Base-by-base conservation (phyloP, 2,888 invertebrate species). In the Allophyes oxyacanthae region DNA sequence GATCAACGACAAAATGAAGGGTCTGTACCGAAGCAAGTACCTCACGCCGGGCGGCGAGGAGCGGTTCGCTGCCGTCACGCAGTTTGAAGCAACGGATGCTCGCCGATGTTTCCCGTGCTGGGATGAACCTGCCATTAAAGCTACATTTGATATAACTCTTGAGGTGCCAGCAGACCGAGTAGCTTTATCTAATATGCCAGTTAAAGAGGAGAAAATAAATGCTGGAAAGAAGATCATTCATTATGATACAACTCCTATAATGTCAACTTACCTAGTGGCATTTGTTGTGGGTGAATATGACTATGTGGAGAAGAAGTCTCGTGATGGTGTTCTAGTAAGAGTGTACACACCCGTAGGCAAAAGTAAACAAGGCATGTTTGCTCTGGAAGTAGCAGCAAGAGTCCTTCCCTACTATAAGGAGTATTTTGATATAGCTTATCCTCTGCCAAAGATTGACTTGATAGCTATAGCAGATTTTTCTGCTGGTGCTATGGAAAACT, bases 401-500 rank as follows among this genome's bases (percentile, higher is more conserved):
- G 98, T 98, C 13, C 91, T 99, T 53, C 98, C 99, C 0, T 99
- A 97, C 84, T 99, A 99, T 91, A 98, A 98, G 78, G 96, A 98
- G 50, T 99, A 99, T 89, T 99, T 99, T 89, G 96, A 97, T 66
- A 97, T 99, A 79, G 97, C 98, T 0, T 99, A 99, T 93, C 99
- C 99, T 0, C 91, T 99, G 68, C 99, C 99, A 14, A 99, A 99
- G 89, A 97, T 99, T 88, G 99, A 99, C 91, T 95, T 99, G 54
- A 98, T 99, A 78, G 99, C 99, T 8, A 98, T 99, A 81, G 97
- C 99, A 2, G 99, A 99, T 86, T 99, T 99, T 85, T 97, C 98
- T 51, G 97, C 97, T 64, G 99, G 98, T 72, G 99, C 99, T 52
- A 99, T 99, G 99, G 99, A 99, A 90, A 99, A 99, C 89, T 99